Evolutionary conservation across 2,113 vertebrate genomes (phyloP).

Genomic region (Channa maculata): DNA sequence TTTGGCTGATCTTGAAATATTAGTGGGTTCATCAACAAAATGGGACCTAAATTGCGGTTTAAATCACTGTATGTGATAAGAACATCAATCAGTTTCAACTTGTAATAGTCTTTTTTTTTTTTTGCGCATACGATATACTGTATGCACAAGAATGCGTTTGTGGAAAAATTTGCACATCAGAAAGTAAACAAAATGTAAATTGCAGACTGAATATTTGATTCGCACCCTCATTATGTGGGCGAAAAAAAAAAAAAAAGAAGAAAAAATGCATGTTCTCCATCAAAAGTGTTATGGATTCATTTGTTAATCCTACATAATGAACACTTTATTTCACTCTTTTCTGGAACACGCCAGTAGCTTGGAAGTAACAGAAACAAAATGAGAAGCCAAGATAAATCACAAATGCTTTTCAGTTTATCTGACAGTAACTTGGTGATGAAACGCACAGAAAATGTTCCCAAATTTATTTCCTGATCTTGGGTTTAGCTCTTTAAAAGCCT

Average conservation of each 20-base stretch:
- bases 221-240: neutral
- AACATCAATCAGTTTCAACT: neutral
- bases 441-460: neutral
- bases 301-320: too few species aligned
- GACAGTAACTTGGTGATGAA: conserved; percentile 6
- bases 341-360: too few species aligned
- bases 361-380: neutral
- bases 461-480: conserved; percentile 9
- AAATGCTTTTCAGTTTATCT: neutral
- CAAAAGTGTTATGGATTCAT: neutral
- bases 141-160: neutral
- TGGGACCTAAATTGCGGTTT: neutral
- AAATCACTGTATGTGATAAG: neutral
- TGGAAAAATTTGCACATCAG: neutral
- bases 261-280: conserved; percentile 4
- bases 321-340: too few species aligned
- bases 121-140: neutral
- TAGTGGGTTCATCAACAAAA: conserved; percentile 1
- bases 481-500: conserved; percentile 1
- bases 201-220: neutral
- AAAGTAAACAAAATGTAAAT: neutral
- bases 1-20: neutral
- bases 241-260: neutral
- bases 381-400: neutral
- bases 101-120: too few species aligned